These are phyloP conservation scores for Tanypteryx hageni DNA, from an alignment of 2,888 invertebrate genomes.

Conservation along the genomic window DNA sequence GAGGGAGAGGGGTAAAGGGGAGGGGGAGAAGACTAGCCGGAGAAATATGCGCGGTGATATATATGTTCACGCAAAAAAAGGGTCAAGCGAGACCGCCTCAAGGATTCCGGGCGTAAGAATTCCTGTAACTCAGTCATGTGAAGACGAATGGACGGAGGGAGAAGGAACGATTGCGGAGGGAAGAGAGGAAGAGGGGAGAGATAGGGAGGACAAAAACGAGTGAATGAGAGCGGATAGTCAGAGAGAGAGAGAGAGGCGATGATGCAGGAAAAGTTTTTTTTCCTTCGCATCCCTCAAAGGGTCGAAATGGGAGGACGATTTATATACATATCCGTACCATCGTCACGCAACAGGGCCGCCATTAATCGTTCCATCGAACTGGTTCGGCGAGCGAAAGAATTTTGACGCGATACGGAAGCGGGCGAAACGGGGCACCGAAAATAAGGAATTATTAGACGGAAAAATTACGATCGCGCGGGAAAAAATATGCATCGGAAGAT, in stretches of 20 bases:
- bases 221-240: neutral
- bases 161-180: too few species aligned
- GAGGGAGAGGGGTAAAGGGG: neutral
- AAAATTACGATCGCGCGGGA: too few species aligned
- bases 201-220: neutral
- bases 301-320: neutral
- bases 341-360: too few species aligned
- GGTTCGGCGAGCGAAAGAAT: too few species aligned
- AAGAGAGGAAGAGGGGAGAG: neutral
- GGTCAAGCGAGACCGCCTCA: conserved; percentile 11
- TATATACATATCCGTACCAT: neutral
- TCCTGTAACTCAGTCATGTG: neutral
- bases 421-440: too few species aligned
- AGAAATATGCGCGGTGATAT: conserved; percentile 19
- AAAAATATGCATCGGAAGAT: too few species aligned
- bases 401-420: too few species aligned
- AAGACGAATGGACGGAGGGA: neutral
- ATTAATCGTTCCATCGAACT: too few species aligned
- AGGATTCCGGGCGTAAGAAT: neutral
- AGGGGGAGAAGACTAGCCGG: neutral
- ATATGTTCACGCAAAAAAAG: conserved; percentile 1
- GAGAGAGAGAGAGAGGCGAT: neutral
- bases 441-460: too few species aligned
- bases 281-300: neutral
- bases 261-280: neutral